Evolutionary conservation across 2,888 invertebrate species (phyloP).

Genomic region (Folsomia candida): DNA sequence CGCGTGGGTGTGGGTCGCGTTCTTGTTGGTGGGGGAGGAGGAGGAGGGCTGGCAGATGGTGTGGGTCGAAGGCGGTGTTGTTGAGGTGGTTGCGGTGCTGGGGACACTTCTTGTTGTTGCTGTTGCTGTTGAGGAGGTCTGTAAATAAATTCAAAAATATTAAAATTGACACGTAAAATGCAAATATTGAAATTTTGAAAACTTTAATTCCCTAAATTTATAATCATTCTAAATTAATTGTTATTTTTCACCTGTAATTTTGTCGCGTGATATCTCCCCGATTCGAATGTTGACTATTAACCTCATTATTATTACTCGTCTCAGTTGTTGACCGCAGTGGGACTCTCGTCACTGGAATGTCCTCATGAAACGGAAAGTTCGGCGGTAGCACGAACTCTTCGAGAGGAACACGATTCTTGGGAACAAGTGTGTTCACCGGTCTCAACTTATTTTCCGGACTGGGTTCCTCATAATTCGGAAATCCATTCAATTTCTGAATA

Average conservation of each 20-base stretch:
- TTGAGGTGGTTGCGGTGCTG: not conserved
- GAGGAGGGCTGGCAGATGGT: conserved; percentile 29
- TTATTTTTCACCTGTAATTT: not conserved
- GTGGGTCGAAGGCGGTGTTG: conserved; percentile 11
- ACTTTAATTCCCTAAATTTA: not conserved
- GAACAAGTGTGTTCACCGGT: conserved; percentile 42
- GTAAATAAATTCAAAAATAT: no score
- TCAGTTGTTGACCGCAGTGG: not conserved
- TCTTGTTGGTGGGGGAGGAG: conserved; percentile 18
- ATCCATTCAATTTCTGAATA: conserved; percentile 28
- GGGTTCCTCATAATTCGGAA: conserved; percentile 17
- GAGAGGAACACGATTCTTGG: conserved; percentile 40
- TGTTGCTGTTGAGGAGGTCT: conserved; percentile 9
- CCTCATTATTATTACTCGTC: no score
- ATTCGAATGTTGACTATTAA: not conserved
- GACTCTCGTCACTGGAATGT: not conserved
- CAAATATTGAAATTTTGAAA: no score
- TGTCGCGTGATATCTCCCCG: conserved; percentile 3
- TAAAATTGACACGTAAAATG: no score
- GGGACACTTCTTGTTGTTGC: conserved; percentile 2
- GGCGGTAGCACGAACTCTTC: conserved; percentile 38
- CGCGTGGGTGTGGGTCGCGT: conserved; percentile 9
- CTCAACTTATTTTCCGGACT: conserved; percentile 34
- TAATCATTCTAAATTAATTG: not conserved
- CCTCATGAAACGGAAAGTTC: conserved; percentile 28